Evolutionary conservation across 2,888 invertebrate genomes (phyloP), one percentile per base, ranked within the genome.

Genomic region (Cosmia trapezina): DNA sequence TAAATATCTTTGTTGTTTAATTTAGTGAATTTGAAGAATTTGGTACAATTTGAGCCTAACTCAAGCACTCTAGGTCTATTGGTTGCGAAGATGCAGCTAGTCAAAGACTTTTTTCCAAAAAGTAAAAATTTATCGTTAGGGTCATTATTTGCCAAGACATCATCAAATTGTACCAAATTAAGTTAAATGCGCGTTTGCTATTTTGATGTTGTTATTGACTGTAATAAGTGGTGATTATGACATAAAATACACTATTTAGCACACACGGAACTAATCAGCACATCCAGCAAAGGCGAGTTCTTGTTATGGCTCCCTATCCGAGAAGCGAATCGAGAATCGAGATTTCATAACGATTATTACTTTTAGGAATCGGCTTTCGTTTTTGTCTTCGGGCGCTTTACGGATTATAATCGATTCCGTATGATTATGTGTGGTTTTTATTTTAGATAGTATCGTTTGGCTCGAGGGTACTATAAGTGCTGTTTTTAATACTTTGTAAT

Each of bases 341-440:
- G 86, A 86, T 83, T 72, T 65, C 83, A 84, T 80, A 86, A 85
- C 78, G 86, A 85, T 85, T 81, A 85, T 84, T 86, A 57, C 81
- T 84, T 85, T 84, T 79, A 76, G 51, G 83, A 76, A 84, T 86
- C 71, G 76, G 78, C 81, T 86, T 83, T 87, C 87, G 76, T 75
- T 86, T 80, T 78, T 80, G 75, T 65, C 86, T 86, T 62, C 76
- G 62, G 86, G 86, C 87, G 62, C 63, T 77, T 74, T 85, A 81
- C 76, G 73, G 85, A 76, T 73, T 74, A 79, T 78, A 87, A 86
- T 84, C 85, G 86, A 80, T 83, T 85, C 70, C 56, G 60, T 81
- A 71, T 82, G 76, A 85, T 86, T 79, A 86, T 86, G 72, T 80
- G 70, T 84, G 73, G 74, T 83, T 83, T 85, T 80, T 85, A 81